Conservation (phyloP, 2,797 vertebrate genomes). For the Falco berigora region DNA sequence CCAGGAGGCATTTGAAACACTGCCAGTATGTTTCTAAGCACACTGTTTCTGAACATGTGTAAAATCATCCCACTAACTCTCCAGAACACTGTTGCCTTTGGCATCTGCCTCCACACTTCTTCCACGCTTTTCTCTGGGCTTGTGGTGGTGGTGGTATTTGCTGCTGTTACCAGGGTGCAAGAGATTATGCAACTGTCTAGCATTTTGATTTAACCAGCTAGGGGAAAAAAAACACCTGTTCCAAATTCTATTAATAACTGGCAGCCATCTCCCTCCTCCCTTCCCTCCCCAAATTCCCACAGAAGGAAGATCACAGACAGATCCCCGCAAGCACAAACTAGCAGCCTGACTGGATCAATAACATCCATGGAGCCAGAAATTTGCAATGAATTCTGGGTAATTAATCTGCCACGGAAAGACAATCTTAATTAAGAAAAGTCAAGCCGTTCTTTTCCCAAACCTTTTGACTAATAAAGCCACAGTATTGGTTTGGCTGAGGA, state of each 20-base stretch:
- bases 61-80: not conserved
- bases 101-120: not conserved
- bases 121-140: not conserved
- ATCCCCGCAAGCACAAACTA: conserved; percentile 34
- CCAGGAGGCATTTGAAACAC: not conserved
- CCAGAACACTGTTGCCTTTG: not conserved
- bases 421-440: conserved; percentile 47
- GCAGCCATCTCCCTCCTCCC: not conserved
- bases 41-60: not conserved
- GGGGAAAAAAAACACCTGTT: not conserved
- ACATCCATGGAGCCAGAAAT: conserved; percentile 46
- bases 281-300: not conserved
- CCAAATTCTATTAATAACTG: conserved; percentile 51
- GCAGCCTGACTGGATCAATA: conserved; percentile 63
- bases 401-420: conserved; percentile 40
- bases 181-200: conserved; percentile 48
- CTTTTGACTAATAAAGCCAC: conserved; percentile 22
- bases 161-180: conserved; percentile 3
- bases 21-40: not conserved
- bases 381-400: conserved; percentile 46
- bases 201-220: conserved; percentile 56
- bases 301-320: conserved; percentile 29
- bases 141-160: not conserved
- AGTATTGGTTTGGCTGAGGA: not conserved
- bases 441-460: conserved; percentile 19